Conservation (phyloP, 2,113 vertebrate species). For the Malurus cyaneus region DNA sequence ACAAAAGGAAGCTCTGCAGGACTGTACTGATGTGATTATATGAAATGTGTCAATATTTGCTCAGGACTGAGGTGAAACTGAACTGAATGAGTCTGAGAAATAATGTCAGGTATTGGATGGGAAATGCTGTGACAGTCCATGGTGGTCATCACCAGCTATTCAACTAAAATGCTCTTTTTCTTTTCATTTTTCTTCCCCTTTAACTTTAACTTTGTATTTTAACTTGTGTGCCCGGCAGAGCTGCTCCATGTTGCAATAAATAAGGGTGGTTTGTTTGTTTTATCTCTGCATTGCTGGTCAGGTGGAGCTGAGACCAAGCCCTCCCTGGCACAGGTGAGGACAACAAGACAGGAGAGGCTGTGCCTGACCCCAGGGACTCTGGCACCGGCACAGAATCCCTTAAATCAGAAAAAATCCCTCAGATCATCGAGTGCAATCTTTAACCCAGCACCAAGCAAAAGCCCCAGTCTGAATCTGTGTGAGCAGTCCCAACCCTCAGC, state of each 20-base stretch:
- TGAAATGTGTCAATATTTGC: background rate
- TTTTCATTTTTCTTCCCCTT: background rate
- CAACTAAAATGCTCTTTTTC: background rate
- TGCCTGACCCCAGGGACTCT: background rate
- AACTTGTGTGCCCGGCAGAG: fast-evolving
- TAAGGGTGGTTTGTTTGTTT: background rate
- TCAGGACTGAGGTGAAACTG: background rate
- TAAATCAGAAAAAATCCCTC: background rate
- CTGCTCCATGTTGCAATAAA: background rate
- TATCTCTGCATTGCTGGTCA: background rate
- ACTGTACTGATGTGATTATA: background rate
- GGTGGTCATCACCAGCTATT: background rate
- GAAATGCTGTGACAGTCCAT: background rate
- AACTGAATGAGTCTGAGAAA: background rate
- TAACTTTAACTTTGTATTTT: background rate
- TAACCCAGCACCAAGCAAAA: background rate
- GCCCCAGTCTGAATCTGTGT: background rate
- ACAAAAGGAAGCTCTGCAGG: background rate
- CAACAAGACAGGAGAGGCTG: background rate
- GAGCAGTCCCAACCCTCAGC: background rate
- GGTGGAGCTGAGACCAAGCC: background rate
- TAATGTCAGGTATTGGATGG: background rate
- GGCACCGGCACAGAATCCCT: background rate
- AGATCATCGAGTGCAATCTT: background rate
- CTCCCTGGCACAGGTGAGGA: fast-evolving